Percentiles rank a stretch among this genome's conserved stretches.
phyloP scores from a whole-genome alignment of 2,113 vertebrate species.

The Neotragus moschatus region DNA sequence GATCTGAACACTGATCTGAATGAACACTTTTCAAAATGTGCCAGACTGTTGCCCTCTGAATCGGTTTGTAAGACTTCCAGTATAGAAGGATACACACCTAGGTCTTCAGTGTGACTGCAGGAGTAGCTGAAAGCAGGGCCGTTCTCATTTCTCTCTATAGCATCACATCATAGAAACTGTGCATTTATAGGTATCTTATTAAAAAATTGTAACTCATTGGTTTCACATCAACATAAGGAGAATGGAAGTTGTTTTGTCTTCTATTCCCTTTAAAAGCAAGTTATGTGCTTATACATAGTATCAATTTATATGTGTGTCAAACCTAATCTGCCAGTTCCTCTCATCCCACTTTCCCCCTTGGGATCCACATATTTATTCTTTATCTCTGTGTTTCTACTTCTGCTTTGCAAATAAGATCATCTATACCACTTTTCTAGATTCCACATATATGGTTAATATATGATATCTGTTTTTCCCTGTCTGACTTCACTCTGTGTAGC shows the following conservation, averaged over 20 bases:
- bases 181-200: neutral
- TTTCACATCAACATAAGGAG: neutral
- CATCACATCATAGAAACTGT: neutral
- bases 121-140: neutral
- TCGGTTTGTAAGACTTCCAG: neutral
- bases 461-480: neutral
- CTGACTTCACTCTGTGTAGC: neutral
- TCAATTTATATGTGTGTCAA: neutral
- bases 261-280: neutral
- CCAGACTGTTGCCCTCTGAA: neutral
- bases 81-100: fast-evolving
- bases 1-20: neutral
- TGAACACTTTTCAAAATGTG: neutral
- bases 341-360: neutral
- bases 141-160: neutral
- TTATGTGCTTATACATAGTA: neutral
- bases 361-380: neutral
- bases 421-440: neutral
- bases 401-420: neutral
- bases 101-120: neutral
- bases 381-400: neutral
- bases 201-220: neutral
- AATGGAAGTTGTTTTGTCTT: neutral
- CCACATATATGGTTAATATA: neutral
- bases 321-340: neutral